Evolutionary conservation across 2,888 invertebrate species (phyloP).

Genomic region (Dynastes grantii): DNA sequence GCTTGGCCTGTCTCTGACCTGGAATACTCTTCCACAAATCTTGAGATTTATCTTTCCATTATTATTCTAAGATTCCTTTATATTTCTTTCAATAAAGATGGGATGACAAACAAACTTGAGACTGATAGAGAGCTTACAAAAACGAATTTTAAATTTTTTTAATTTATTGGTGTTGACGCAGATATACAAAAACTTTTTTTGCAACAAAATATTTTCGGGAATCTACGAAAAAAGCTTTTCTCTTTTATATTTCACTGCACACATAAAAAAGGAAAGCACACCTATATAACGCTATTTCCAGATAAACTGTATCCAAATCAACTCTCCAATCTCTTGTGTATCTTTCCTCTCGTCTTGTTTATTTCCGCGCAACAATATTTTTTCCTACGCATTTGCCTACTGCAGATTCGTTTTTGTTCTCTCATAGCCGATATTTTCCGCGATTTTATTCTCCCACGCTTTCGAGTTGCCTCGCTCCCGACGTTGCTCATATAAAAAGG

Average conservation of each 20-base stretch:
- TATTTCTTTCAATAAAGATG: no score
- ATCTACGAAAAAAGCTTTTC: background rate
- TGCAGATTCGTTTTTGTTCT: slow-evolving; percentile 8
- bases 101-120: no score
- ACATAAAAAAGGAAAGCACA: background rate
- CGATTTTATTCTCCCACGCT: slow-evolving; percentile 11
- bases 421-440: slow-evolving; percentile 25
- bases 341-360: background rate
- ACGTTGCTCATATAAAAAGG: slow-evolving; percentile 11
- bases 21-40: no score
- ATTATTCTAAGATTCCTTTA: no score
- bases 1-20: no score
- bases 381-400: background rate
- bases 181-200: no score
- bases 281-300: background rate
- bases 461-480: slow-evolving; percentile 11
- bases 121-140: no score
- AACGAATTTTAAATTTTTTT: no score
- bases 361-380: background rate
- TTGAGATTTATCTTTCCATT: no score
- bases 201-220: background rate
- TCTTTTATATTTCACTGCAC: background rate
- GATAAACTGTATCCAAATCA: background rate
- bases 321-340: background rate
- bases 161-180: no score